Conservation (phyloP, 2,888 invertebrate species). For the Hypsopygia costalis region DNA sequence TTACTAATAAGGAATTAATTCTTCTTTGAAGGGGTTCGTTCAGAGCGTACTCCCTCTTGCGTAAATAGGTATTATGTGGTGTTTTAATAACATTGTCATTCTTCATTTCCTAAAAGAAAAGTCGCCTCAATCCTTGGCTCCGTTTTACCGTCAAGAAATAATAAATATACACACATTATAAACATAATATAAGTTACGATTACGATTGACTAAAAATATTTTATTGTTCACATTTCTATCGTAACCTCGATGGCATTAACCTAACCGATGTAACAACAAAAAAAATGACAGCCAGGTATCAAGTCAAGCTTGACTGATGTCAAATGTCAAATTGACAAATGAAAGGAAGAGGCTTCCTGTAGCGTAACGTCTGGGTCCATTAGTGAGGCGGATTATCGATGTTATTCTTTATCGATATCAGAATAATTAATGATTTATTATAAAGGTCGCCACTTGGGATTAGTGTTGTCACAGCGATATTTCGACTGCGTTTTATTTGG, state of each 20-base stretch:
- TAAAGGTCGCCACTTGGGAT: slow-evolving; percentile 26
- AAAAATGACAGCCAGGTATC: slow-evolving; percentile 41
- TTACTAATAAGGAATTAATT: too few relatives aligned
- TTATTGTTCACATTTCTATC: background rate
- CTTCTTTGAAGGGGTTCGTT: too few relatives aligned
- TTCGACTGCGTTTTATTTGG: slow-evolving; percentile 21
- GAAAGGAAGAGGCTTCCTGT: slow-evolving; percentile 67
- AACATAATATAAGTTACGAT: too few relatives aligned
- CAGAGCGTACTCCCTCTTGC: too few relatives aligned
- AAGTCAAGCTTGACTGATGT: slow-evolving; percentile 66
- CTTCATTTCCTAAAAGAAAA: too few relatives aligned
- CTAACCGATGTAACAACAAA: slow-evolving; percentile 10
- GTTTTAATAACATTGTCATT: too few relatives aligned
- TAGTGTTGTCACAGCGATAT: slow-evolving; percentile 32
- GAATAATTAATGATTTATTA: slow-evolving; percentile 51
- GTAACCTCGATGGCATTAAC: too few relatives aligned
- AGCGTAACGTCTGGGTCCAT: slow-evolving; percentile 53
- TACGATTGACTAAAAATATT: too few relatives aligned
- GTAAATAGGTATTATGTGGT: too few relatives aligned
- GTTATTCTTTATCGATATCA: slow-evolving; percentile 43
- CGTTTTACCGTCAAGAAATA: too few relatives aligned
- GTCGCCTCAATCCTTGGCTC: too few relatives aligned
- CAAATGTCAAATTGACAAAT: slow-evolving; percentile 75
- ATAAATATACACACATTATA: too few relatives aligned
- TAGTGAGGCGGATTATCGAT: slow-evolving; percentile 51